A percentile compares a stretch with the other conserved stretches of the same genome.
These are phyloP conservation scores for Brachionus koreanus DNA, from an alignment of 1,140 invertebrate species.

Conservation along the genomic window DNA sequence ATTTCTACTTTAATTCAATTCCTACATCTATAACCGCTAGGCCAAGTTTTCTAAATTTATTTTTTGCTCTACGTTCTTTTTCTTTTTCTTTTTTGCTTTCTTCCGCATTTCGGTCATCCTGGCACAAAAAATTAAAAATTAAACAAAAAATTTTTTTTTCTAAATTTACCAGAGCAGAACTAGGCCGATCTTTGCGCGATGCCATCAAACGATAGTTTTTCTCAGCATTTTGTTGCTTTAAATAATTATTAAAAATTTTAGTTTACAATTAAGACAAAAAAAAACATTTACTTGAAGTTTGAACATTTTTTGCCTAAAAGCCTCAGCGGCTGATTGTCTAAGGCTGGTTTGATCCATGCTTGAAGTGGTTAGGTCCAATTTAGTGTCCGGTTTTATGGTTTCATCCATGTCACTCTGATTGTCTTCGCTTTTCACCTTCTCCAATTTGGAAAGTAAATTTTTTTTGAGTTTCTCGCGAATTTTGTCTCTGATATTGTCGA, in stretches of 20 bases:
- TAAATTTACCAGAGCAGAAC: neutral
- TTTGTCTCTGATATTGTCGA: neutral
- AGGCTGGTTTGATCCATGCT: constrained; percentile 10
- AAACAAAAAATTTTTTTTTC: neutral
- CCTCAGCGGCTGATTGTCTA: neutral
- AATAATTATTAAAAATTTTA: neutral
- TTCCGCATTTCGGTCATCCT: neutral
- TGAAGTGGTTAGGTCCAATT: constrained; percentile 27
- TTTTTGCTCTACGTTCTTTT: constrained; percentile 16
- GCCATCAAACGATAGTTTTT: neutral
- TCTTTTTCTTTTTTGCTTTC: neutral
- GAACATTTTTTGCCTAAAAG: constrained; percentile 1
- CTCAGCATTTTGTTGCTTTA: constrained; percentile 12
- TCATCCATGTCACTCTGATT: neutral
- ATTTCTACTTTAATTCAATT: neutral
- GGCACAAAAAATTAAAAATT: neutral
- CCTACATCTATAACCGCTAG: constrained; percentile 18
- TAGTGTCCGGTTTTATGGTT: neutral
- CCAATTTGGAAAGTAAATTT: neutral
- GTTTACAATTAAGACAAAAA: neutral
- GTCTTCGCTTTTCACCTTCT: neutral
- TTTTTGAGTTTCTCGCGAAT: neutral
- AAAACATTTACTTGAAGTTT: constrained; percentile 2
- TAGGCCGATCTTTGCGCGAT: neutral
- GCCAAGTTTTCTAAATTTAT: constrained; percentile 8